Conservation (phyloP, 2,888 invertebrate species). For the Drosophila nigricruria region DNA sequence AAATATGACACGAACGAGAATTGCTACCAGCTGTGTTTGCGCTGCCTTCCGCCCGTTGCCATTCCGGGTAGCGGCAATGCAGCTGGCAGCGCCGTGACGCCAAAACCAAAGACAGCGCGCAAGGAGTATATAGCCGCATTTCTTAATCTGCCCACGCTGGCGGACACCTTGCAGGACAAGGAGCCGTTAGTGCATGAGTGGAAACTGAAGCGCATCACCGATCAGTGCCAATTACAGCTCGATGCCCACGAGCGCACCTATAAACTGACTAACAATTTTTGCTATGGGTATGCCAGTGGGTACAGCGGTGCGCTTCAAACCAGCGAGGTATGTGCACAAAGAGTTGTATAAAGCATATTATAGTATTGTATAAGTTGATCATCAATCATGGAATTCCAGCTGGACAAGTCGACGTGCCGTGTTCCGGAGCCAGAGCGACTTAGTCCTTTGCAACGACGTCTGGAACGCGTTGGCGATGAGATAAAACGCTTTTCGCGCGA, state of each 20-base stretch:
- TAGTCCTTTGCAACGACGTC: constrained; percentile 78
- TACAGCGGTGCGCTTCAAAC: constrained; percentile 64
- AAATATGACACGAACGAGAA: constrained; percentile 68
- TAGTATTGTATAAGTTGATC: neutral
- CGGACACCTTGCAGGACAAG: constrained; percentile 44
- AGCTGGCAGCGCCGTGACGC: constrained; percentile 49
- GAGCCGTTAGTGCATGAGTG: constrained; percentile 57
- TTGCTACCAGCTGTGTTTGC: constrained; percentile 73
- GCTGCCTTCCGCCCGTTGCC: constrained; percentile 70
- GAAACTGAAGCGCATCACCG: constrained; percentile 81
- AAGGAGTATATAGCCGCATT: constrained; percentile 68
- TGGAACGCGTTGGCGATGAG: constrained; percentile 81
- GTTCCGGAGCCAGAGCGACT: constrained; percentile 73
- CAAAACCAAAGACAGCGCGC: constrained; percentile 64
- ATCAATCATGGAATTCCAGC: constrained; percentile 39
- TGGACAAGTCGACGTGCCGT: constrained; percentile 65
- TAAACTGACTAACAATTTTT: constrained; percentile 70
- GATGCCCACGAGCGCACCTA: constrained; percentile 64
- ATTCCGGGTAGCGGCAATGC: constrained; percentile 27
- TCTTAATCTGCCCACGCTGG: constrained; percentile 47
- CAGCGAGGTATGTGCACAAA: constrained; percentile 48
- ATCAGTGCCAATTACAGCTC: constrained; percentile 80
- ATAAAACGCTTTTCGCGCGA: constrained; percentile 80
- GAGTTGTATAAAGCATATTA: neutral
- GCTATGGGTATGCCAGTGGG: constrained; percentile 80